Percentiles rank a stretch among this genome's conserved stretches.
Conservation (phyloP, 35 echinoderm and acorn worm genomes). For the Amphiura filiformis region DNA sequence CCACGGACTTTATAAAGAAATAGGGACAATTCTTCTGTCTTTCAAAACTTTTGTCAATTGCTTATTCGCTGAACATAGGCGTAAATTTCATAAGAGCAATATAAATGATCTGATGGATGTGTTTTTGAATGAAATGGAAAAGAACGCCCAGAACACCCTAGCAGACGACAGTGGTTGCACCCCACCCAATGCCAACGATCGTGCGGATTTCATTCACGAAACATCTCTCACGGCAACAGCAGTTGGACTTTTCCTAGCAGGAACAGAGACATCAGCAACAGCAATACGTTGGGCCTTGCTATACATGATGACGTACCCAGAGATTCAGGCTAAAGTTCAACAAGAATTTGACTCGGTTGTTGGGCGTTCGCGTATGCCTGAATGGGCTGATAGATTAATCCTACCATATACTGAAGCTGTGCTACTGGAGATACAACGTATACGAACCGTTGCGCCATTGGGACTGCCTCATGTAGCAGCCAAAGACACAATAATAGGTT, state of each 20-base stretch:
- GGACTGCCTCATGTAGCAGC: constrained; percentile 36
- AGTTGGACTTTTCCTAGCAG: constrained; percentile 48
- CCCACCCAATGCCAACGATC: constrained; percentile 2
- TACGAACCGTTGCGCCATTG: constrained; percentile 25
- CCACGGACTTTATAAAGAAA: too few species aligned
- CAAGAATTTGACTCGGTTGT: constrained; percentile 42
- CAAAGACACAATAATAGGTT: neutral
- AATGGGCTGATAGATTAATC: constrained; percentile 11
- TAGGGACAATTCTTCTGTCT: neutral
- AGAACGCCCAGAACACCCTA: neutral
- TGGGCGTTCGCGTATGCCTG: constrained; percentile 45
- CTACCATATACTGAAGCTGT: constrained; percentile 44
- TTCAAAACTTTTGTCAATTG: neutral
- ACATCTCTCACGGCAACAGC: neutral
- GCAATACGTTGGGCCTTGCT: constrained; percentile 63
- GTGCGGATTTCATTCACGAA: constrained; percentile 20
- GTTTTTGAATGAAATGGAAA: constrained; percentile 37
- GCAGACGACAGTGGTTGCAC: constrained; percentile 21
- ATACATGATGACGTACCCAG: constrained; percentile 44
- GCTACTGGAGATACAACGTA: constrained; percentile 35
- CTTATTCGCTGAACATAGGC: neutral
- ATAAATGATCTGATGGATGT: constrained; percentile 67
- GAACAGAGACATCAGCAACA: constrained; percentile 50
- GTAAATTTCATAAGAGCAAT: constrained; percentile 29
- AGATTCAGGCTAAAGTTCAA: constrained; percentile 42